Base-by-base conservation (phyloP, 1,140 invertebrate genomes). In the Forficula auricularia region DNA sequence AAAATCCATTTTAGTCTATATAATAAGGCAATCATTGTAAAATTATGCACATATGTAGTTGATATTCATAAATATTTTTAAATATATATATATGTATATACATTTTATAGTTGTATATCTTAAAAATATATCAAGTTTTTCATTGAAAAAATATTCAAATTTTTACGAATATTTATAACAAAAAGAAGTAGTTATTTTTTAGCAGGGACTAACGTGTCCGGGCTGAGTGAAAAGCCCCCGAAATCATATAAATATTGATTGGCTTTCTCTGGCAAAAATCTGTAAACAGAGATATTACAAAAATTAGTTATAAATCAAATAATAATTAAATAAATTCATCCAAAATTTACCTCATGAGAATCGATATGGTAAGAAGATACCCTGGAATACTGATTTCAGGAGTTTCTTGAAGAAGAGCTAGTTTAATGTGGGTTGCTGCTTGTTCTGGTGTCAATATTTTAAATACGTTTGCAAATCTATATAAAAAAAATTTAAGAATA, bases 391-490 rank as follows among this genome's bases (percentile, higher is more conserved):
- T 58, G 1, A 66, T 49, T 42, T 72, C 65, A 38, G 51, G 54
- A 2, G 66, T 48, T 16, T 73, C 70, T 47, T 68, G 58, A 38
- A 75, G 61, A 31, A 82, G 70, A 0, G 78, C 77, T 14, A 62
- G 59, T 34, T 82, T 62, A 46, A 85, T 79, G 45, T 64, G 54
- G 15, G 62, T 56, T 1, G 75, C 80, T 3, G 76, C 79, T 30
- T 72, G 62, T 37, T 73, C 58, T 0, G 78, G 66, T 9, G 71
- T 55, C 14, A 82, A 63, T 40, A 83, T 61, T 42, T 68, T 65
- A 62, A 82, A 68, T 10, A 81, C 46, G 12, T 52, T 65, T 2
- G 75, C 69, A 60, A 83, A 83, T 48, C 68, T 70, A 34, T 32
- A 49, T 39, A n/a, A 49, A 44, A 38, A 46, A 19, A 42, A 32